Conservation (phyloP, 2,888 invertebrate species). For the Carterocephalus palaemon region DNA sequence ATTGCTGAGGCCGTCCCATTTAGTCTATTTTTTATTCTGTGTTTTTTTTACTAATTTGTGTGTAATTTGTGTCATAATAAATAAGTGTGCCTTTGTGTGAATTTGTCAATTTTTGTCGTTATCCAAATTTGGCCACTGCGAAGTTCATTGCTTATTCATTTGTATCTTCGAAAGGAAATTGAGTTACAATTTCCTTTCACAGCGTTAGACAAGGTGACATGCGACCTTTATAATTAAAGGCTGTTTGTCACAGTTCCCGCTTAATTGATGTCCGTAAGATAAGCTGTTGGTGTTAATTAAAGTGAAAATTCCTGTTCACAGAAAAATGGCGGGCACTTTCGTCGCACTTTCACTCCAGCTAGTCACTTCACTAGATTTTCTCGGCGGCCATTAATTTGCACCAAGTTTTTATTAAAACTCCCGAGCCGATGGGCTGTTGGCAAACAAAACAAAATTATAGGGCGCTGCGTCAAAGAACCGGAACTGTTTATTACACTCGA, state of each 20-base stretch:
- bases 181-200: not conserved
- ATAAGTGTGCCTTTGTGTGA: too few species aligned
- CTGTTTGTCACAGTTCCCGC: conserved; percentile 6
- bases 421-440: conserved; percentile 25
- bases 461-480: conserved; percentile 21
- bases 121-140: too few species aligned
- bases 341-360: conserved; percentile 26
- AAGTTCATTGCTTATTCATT: too few species aligned
- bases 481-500: conserved; percentile 30
- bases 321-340: conserved; percentile 16
- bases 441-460: conserved; percentile 30
- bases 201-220: conserved; percentile 3
- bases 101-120: too few species aligned
- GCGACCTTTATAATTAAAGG: conserved; percentile 7
- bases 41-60: too few species aligned
- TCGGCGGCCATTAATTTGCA: conserved; percentile 11
- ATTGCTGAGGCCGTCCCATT: too few species aligned
- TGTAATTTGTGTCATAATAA: too few species aligned
- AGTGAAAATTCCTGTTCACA: not conserved
- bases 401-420: conserved; percentile 15
- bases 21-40: too few species aligned
- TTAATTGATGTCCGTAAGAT: conserved; percentile 12
- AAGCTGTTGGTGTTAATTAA: conserved; percentile 16
- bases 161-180: too few species aligned
- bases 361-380: conserved; percentile 27